A percentile compares a stretch with the other conserved stretches of the same genome.
phyloP scores from a whole-genome alignment of 2,888 invertebrate species.

The Azorinus chamasolen region DNA sequence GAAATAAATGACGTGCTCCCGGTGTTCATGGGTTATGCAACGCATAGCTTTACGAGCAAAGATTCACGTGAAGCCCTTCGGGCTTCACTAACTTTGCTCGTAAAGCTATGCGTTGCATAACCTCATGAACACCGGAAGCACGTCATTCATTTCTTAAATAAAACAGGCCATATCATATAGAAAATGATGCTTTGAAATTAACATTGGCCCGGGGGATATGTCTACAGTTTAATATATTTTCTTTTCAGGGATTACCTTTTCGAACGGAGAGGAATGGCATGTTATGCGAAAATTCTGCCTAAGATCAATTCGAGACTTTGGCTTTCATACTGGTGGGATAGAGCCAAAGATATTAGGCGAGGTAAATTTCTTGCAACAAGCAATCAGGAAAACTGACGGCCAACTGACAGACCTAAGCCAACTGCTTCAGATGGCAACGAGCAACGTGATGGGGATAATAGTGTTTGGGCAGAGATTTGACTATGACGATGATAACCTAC shows the following conservation, averaged over 20 bases:
- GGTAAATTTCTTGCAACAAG: conserved; percentile 1
- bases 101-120: too few relatives aligned
- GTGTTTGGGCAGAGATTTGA: conserved; percentile 6
- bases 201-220: too few relatives aligned
- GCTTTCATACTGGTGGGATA: background rate
- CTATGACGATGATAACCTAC: conserved; percentile 9
- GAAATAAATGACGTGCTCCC: too few relatives aligned
- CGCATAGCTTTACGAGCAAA: too few relatives aligned
- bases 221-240: too few relatives aligned
- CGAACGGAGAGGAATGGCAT: conserved; percentile 19
- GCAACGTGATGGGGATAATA: conserved; percentile 10
- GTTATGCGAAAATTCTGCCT: conserved; percentile 20
- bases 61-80: too few relatives aligned
- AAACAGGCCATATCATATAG: too few relatives aligned
- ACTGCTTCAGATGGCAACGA: conserved; percentile 1
- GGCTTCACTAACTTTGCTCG: too few relatives aligned
- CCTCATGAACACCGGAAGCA: too few relatives aligned
- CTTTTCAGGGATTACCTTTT: conserved; percentile 8
- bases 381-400: background rate
- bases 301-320: conserved; percentile 15
- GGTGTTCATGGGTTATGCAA: too few relatives aligned
- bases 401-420: background rate
- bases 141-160: too few relatives aligned
- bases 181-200: too few relatives aligned
- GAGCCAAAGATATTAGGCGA: conserved; percentile 10